Evolutionary conservation across 2,797 vertebrate species (phyloP).

Genomic region (Taeniopygia guttata): DNA sequence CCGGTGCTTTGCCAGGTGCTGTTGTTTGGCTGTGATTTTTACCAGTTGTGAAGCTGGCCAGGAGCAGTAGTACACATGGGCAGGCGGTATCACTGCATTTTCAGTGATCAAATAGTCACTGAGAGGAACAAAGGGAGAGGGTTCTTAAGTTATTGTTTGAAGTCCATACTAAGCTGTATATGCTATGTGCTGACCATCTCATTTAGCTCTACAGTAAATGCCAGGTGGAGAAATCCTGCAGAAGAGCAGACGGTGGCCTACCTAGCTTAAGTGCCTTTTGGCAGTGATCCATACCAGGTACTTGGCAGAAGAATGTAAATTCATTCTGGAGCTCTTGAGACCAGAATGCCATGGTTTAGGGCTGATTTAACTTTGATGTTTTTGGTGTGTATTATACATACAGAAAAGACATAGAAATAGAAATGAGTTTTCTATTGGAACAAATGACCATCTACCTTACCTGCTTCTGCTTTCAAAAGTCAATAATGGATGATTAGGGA

Average conservation of each 20-base stretch:
- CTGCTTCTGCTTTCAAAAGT: background rate
- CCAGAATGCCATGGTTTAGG: background rate
- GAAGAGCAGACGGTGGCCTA: background rate
- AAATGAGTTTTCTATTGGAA: background rate
- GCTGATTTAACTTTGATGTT: background rate
- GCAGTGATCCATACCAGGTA: background rate
- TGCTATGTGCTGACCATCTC: background rate
- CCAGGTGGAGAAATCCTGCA: background rate
- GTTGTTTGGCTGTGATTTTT: background rate
- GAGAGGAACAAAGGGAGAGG: background rate
- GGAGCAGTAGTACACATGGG: background rate
- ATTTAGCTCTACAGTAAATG: background rate
- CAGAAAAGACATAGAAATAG: background rate
- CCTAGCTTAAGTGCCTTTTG: background rate
- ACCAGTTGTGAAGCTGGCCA: background rate
- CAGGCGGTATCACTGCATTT: background rate
- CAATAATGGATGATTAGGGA: background rate
- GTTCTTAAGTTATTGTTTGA: background rate
- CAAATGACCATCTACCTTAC: background rate
- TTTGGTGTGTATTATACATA: background rate
- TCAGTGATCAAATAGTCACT: fast-evolving
- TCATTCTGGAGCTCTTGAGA: background rate
- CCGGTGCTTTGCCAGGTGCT: background rate
- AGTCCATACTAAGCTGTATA: background rate
- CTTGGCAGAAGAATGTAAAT: background rate